Conservation (phyloP, 2,113 vertebrate genomes). For the Hypomesus transpacificus region DNA sequence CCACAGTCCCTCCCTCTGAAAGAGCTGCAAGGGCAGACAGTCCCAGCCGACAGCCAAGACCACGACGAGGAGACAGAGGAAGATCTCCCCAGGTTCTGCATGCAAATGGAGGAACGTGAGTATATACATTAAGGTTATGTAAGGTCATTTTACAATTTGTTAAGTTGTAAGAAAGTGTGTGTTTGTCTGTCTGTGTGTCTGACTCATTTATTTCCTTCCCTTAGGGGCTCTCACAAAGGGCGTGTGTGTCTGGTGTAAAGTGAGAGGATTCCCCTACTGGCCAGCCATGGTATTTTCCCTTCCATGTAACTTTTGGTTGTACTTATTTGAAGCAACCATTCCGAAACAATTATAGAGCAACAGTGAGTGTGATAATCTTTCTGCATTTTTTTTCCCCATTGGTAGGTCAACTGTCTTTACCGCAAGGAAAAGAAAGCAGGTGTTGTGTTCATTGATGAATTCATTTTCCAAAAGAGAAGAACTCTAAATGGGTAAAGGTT, state of each 20-base stretch:
- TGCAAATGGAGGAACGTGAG: too few species aligned
- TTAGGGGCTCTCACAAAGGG: neutral
- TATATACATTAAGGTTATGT: too few species aligned
- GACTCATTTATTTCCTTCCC: neutral
- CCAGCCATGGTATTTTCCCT: slow-evolving; percentile 4
- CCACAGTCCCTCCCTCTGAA: neutral
- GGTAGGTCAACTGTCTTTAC: neutral
- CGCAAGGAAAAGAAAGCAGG: neutral
- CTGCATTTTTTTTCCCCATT: neutral
- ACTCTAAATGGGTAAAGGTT: neutral
- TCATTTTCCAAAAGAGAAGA: neutral
- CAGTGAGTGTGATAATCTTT: neutral
- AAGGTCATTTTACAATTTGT: neutral
- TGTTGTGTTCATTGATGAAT: neutral
- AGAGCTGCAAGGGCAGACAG: neutral
- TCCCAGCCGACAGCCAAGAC: too few species aligned
- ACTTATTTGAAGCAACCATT: slow-evolving; percentile 5
- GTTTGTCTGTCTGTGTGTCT: neutral
- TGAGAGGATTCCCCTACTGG: neutral
- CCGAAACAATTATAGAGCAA: neutral
- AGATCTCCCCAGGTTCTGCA: too few species aligned
- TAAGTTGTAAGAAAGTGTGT: neutral
- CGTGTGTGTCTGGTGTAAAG: neutral
- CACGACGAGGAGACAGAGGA: too few species aligned
- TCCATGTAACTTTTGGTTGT: slow-evolving; percentile 13